Evolutionary conservation across 2,113 vertebrate genomes (phyloP).

Genomic region (Malurus melanocephalus): DNA sequence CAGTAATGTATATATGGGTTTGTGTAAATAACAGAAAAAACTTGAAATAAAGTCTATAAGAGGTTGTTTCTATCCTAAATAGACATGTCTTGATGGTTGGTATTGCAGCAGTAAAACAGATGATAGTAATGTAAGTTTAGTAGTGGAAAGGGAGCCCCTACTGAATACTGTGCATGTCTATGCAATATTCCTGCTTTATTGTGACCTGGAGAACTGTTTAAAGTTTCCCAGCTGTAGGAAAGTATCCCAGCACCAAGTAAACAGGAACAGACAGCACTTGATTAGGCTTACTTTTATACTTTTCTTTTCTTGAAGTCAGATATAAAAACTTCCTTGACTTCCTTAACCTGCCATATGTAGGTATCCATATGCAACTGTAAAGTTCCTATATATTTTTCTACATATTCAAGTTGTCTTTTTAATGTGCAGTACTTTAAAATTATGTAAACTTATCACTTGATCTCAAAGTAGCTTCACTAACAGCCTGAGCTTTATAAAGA

Average conservation of each 20-base stretch:
- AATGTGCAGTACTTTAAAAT: not conserved
- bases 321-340: not conserved
- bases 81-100: not conserved
- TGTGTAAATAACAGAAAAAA: not conserved
- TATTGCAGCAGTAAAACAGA: not conserved
- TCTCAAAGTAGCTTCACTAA: not conserved
- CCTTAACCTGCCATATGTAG: not conserved
- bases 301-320: not conserved
- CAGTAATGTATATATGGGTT: not conserved
- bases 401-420: not conserved
- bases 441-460: not conserved
- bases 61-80: not conserved
- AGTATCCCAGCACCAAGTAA: not conserved
- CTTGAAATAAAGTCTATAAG: not conserved
- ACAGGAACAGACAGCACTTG: not conserved
- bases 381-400: not conserved
- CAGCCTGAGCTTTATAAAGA: not conserved
- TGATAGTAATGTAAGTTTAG: not conserved
- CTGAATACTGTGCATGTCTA: not conserved
- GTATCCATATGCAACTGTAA: fast-evolving
- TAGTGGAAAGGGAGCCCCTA: not conserved
- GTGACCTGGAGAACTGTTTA: not conserved
- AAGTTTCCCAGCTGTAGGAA: not conserved
- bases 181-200: not conserved
- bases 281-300: not conserved